Conservation (phyloP, 2,113 vertebrate genomes). For the Neomonachus schauinslandi region DNA sequence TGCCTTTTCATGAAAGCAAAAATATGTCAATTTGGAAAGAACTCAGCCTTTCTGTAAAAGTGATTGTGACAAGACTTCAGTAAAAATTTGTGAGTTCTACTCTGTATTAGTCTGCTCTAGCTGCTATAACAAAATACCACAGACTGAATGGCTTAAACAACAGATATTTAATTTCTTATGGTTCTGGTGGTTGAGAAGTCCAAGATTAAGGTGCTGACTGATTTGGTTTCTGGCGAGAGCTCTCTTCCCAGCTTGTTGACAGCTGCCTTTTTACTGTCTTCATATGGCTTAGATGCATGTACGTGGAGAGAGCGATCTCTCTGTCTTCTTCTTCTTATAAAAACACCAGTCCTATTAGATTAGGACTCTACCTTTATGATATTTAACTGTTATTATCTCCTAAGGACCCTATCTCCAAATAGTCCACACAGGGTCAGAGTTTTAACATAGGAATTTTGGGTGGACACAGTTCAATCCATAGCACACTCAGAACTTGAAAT, state of each 20-base stretch:
- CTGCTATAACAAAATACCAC: not conserved
- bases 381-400: not conserved
- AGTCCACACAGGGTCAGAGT: not conserved
- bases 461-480: not conserved
- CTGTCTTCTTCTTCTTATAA: not conserved
- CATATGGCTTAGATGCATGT: not conserved
- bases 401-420: not conserved
- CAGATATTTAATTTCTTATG: not conserved
- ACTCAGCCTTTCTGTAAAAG: not conserved
- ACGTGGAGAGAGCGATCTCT: not conserved
- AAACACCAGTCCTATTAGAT: not conserved
- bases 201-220: not conserved
- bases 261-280: not conserved
- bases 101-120: not conserved
- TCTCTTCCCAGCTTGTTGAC: not conserved
- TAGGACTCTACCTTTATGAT: not conserved
- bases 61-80: not conserved
- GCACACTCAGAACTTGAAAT: slow-evolving; percentile 52
- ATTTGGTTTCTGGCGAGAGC: not conserved
- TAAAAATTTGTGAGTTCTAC: not conserved
- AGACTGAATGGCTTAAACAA: not conserved
- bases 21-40: not conserved
- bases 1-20: not conserved
- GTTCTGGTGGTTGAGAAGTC: not conserved
- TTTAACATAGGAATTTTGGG: not conserved